Base-by-base conservation (phyloP, 53 echinoderm and acorn worm species). In the Zoroaster sp. region DNA sequence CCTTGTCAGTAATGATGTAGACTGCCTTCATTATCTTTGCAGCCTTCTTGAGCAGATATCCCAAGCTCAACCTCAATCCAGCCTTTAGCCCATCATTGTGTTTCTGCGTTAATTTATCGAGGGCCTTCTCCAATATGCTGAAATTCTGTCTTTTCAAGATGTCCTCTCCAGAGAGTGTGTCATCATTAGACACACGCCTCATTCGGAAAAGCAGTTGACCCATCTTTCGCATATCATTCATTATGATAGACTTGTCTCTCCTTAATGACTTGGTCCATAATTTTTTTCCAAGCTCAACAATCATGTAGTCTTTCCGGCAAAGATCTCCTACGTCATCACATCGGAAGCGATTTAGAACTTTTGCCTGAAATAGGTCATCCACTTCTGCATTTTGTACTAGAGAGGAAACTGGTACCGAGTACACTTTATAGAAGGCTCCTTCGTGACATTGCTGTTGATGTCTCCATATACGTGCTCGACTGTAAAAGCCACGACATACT, bases 11-110 rank as follows among this genome's bases (percentile, higher is more conserved):
- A 6, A 78, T 59, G 20, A 78, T 78, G 18, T 83, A 83, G 14
- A 69, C 21, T 11, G 43, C 83, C 32, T 83, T 83, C 83, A 83
- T 83, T 15, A 83, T 69, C 23, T 83, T 69, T 0, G 83, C 69
- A 6, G 55, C 70, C 9, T 83, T 83, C 21, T 83, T 83, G 2
- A 83, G 3, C 0, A 83, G 70, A 5, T 69, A 83, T 8, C 69
- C 83, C 0, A 70, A 0, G 17, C 83, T 17, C 8, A 83, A 9
- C 47, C 69, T 69, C 6, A 83, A 44, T 14, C 83, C 83, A 3
- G 83, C 41, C 49, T 83, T 83, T n/a, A 80, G 3, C 59, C 39
- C 63, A 40, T n/a, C 81, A 8, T 63, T 3, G 13, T 46, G 49
- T 35, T 18, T 80, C 14, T 59, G 35, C 21, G 65, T 80, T 35